Evolutionary conservation across 2,888 invertebrate species (phyloP), one percentile per base, ranked within the genome.

Genomic region (Hyposoter didymator): DNA sequence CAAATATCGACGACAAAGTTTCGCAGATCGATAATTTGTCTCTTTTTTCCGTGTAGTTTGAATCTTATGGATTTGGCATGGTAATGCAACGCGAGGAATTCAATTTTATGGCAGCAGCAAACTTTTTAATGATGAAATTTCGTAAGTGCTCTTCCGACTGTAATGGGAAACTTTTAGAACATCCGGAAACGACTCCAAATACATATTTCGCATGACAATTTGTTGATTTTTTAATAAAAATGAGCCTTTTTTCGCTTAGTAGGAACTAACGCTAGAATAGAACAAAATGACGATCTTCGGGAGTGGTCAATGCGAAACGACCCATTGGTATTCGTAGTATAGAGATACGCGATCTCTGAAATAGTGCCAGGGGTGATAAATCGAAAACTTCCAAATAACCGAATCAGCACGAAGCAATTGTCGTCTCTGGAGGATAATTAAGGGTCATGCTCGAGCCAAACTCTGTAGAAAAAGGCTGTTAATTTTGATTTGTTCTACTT

Each of bases 321-420:
- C 47, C 47, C 19, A 69, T 49, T 22, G 49, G 22, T 67, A 67
- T 17, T 1, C 1, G n/a, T 22, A 22, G 0, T 35, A 55, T 10
- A 22, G 55, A 22, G 55, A 59, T 49, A n/a, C 28, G 59, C 28
- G 14, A 55, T 35, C 39, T 39, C 7, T 22, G 45, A 17, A 62
- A 12, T 47, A 19, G n/a, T n/a, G n/a, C 75, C 32, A 28, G 28
- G 19, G 28, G 64, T 75, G 64, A 75, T 47, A 75, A 74, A 62
- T 74, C 62, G 12, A 22, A 62, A 74, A 62, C 62, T 74, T 45
- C 62, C 10, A 62, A 32, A 74, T 45, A 74, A n/a, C 22, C 59
- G 62, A 62, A n/a, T 39, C 39, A 14, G 17, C 62, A 22, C 62
- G 28, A 62, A 59, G n/a, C 62, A 62, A 28, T 74, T 55, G 22